These are phyloP conservation scores for Anthoscopus minutus DNA, from an alignment of 2,113 vertebrate species.

Conservation along the genomic window DNA sequence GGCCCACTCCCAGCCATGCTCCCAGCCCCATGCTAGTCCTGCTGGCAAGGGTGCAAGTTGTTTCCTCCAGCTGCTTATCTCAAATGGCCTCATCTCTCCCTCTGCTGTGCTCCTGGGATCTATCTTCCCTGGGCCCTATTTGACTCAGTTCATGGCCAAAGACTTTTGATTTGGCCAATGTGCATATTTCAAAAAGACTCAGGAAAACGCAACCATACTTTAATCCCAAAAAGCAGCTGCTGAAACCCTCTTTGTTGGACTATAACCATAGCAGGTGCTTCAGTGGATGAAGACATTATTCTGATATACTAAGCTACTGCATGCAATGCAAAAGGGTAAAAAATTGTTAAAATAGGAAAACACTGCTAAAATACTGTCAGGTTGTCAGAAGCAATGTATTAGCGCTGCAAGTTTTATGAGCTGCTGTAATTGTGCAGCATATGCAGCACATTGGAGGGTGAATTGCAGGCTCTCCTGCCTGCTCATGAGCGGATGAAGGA, in stretches of 20 bases:
- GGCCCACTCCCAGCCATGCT: accelerated
- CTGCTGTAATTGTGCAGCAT: not conserved
- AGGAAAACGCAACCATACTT: accelerated
- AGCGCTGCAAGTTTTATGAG: not conserved
- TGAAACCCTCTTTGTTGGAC: not conserved
- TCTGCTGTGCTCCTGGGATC: not conserved
- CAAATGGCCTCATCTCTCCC: accelerated
- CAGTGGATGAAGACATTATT: not conserved
- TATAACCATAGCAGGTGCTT: not conserved
- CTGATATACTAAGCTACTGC: not conserved
- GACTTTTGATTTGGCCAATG: not conserved
- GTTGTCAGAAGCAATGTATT: not conserved
- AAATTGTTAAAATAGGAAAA: not conserved
- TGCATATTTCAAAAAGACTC: not conserved
- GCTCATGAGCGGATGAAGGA: not conserved
- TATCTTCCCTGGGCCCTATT: accelerated
- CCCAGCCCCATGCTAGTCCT: accelerated
- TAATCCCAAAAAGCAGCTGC: not conserved
- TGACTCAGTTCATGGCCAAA: not conserved
- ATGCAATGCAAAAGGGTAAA: not conserved
- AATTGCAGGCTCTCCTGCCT: not conserved
- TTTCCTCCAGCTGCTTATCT: not conserved
- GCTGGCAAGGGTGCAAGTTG: accelerated
- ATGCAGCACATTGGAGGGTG: not conserved
- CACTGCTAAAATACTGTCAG: not conserved